These are phyloP conservation scores for Harpagoxenus sublaevis DNA, from an alignment of 2,888 invertebrate genomes.

Conservation along the genomic window DNA sequence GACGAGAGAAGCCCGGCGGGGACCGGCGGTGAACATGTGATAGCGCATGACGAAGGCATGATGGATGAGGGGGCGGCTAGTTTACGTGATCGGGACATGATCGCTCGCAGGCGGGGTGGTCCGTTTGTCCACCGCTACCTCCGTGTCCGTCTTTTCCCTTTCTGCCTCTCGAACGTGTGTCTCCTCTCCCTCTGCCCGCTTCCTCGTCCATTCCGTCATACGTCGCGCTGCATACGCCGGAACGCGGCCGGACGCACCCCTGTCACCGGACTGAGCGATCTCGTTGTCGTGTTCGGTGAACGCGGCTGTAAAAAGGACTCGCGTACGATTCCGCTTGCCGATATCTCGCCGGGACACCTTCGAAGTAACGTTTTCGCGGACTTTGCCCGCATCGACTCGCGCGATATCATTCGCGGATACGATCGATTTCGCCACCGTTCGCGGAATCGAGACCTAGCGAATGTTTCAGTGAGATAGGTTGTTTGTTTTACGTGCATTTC, in stretches of 20 bases:
- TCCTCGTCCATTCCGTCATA: slow-evolving; percentile 48
- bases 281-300: slow-evolving; percentile 82
- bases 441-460: not conserved
- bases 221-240: slow-evolving; percentile 64
- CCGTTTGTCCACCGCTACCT: slow-evolving; percentile 71
- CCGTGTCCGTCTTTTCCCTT: slow-evolving; percentile 63
- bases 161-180: slow-evolving; percentile 46
- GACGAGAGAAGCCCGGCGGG: slow-evolving; percentile 52
- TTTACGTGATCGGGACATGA: slow-evolving; percentile 86
- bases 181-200: slow-evolving; percentile 46
- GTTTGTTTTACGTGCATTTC: not conserved
- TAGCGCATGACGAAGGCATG: slow-evolving; percentile 83
- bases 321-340: slow-evolving; percentile 57
- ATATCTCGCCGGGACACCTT: slow-evolving; percentile 30
- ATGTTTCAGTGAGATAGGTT: not conserved
- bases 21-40: slow-evolving; percentile 79
- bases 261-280: slow-evolving; percentile 85
- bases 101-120: slow-evolving; percentile 85
- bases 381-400: not conserved
- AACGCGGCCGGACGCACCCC: slow-evolving; percentile 70
- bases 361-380: slow-evolving; percentile 13
- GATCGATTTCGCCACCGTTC: slow-evolving; percentile 1
- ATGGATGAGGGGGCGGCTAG: slow-evolving; percentile 86
- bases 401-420: not conserved
- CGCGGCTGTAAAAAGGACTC: slow-evolving; percentile 68